phyloP scores from a whole-genome alignment of 1,140 invertebrate species.

The Mamestra configurata region DNA sequence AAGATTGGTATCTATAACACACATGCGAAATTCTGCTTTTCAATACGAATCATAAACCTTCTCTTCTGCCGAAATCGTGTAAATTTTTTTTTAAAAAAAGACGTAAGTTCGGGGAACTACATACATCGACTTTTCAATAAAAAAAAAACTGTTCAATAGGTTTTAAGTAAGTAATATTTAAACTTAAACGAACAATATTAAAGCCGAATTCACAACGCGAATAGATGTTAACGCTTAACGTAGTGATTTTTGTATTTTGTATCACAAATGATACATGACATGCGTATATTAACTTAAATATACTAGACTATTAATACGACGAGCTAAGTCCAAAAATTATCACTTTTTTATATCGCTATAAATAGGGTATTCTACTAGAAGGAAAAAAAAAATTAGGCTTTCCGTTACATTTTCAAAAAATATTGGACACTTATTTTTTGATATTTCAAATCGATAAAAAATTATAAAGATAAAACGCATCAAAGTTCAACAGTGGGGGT shows the following conservation, averaged over 20 bases:
- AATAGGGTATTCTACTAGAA: too few species aligned
- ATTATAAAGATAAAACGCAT: too few species aligned
- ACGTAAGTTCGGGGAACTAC: not conserved
- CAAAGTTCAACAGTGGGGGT: too few species aligned
- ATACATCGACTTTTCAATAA: not conserved
- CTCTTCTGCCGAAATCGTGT: too few species aligned
- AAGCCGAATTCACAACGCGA: slow-evolving; percentile 30
- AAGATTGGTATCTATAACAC: too few species aligned
- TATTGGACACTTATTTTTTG: too few species aligned
- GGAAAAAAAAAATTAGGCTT: too few species aligned
- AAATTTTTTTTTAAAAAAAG: too few species aligned
- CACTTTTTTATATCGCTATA: not conserved
- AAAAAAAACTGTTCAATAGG: slow-evolving; percentile 16
- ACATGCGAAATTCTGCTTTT: too few species aligned
- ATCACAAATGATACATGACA: not conserved
- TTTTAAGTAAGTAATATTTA: not conserved
- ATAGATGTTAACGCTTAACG: slow-evolving; percentile 6
- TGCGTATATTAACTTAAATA: not conserved
- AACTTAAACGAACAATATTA: slow-evolving; percentile 9
- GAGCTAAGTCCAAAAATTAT: slow-evolving; percentile 28
- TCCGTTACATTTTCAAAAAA: too few species aligned
- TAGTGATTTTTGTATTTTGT: slow-evolving; percentile 11
- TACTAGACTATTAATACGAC: not conserved
- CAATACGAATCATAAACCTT: too few species aligned
- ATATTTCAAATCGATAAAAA: too few species aligned